phyloP scores from a whole-genome alignment of 2,797 vertebrate species.

The Botia almorhae region DNA sequence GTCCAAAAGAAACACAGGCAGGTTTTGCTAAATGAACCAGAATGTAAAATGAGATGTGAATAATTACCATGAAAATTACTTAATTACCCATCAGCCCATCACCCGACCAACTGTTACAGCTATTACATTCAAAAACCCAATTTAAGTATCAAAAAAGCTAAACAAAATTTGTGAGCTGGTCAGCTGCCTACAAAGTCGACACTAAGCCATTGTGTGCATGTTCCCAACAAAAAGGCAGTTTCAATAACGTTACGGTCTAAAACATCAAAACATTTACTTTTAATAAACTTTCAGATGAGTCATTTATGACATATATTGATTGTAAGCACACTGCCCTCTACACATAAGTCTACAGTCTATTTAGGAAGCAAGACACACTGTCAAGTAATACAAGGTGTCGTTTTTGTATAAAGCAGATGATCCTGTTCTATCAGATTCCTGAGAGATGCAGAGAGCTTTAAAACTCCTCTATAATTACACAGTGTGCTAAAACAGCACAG shows the following conservation, averaged over 20 bases:
- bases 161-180: no score
- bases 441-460: neutral
- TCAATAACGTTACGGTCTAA: no score
- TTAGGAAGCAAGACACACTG: neutral
- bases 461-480: neutral
- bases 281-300: no score
- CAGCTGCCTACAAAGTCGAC: no score
- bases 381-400: neutral
- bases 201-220: no score
- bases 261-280: no score
- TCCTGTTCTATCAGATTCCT: slow-evolving; percentile 23
- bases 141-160: no score
- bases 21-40: neutral
- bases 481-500: neutral
- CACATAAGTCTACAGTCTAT: neutral
- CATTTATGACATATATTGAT: no score
- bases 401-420: neutral
- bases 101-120: neutral
- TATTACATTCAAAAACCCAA: no score
- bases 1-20: neutral
- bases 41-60: neutral
- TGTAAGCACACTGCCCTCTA: no score
- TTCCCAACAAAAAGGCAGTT: no score
- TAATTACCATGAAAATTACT: neutral
- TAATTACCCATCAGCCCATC: neutral